Evolutionary conservation across 2,888 invertebrate genomes (phyloP), one percentile per base, ranked within the genome.

Genomic region (Eremobia ochroleuca): DNA sequence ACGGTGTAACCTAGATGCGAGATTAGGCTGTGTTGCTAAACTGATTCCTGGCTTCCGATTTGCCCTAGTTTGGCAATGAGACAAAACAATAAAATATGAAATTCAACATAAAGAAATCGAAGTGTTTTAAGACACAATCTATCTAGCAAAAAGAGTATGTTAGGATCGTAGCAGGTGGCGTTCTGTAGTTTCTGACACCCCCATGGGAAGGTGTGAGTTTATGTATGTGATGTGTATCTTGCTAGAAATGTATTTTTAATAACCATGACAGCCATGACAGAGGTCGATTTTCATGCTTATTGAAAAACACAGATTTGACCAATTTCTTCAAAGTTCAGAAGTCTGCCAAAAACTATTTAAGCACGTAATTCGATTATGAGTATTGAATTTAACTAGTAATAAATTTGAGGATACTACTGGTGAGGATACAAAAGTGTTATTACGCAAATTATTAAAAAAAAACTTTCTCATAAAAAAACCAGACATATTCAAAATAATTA

Each of bases 21-120:
- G 37, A 83, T 83, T 31, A 77, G 58, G 43, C 21, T 83, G 6
- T 11, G 11, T 68, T 77, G 49, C n/a, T 13, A 52, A 69, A 52
- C 43, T 28, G 40, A 43, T 34, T 76, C 9, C 21, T 79, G 59
- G 58, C 52, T 52, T 40, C 31, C 13, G 2, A 40, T n/a, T 55
- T 43, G n/a, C 1, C 40, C 15, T 74, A 40, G 31, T 73, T 73
- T 74, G 1, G 9, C 3, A n/a, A 74, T 13, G 37, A 37, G 25
- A 31, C 13, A 74, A n/a, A 43, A 74, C n/a, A 18, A 52, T 52
- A 52, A n/a, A 9, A 52, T 55, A 9, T 43, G n/a, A 15, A 15
- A 64, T 28, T 65, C 25, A 15, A 5, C n/a, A 1, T 28, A 21
- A 5, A 70, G 21, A 71, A n/a, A 21, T 34, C 6, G 0, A 43